Evolutionary conservation across 2,888 invertebrate species (phyloP).

Genomic region (Ennomos fuscantarius): DNA sequence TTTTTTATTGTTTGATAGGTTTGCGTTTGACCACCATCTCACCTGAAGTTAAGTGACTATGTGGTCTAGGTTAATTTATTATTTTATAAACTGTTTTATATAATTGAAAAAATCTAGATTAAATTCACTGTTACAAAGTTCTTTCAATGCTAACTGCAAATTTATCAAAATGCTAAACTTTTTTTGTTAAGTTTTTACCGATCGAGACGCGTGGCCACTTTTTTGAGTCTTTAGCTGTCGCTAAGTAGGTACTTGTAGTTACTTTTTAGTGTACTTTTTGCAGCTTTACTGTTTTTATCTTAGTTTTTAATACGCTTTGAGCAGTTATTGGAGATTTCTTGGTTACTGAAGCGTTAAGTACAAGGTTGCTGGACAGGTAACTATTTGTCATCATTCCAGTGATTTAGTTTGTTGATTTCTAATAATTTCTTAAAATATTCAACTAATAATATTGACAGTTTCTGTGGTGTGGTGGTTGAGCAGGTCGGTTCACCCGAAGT

Average conservation of each 20-base stretch:
- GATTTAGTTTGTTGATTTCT: conserved; percentile 34
- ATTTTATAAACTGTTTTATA: too few relatives aligned
- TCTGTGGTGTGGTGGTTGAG: too few relatives aligned
- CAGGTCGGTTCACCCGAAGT: too few relatives aligned
- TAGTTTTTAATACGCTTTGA: conserved; percentile 41
- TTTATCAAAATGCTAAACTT: conserved; percentile 5
- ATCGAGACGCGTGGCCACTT: conserved; percentile 38
- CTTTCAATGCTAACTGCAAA: conserved; percentile 16
- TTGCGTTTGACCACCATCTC: too few relatives aligned
- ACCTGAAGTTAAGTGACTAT: too few relatives aligned
- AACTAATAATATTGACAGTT: conserved; percentile 19
- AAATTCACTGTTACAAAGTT: conserved; percentile 8
- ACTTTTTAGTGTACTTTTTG: conserved; percentile 37
- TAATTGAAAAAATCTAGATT: too few relatives aligned
- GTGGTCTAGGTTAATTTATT: too few relatives aligned
- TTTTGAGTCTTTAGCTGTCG: conserved; percentile 38
- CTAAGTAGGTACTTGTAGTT: conserved; percentile 40
- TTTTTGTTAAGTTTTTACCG: conserved; percentile 25
- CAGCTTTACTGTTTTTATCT: conserved; percentile 13
- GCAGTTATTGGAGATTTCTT: conserved; percentile 60
- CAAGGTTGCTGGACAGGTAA: conserved; percentile 69
- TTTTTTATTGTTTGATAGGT: too few relatives aligned
- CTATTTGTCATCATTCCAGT: conserved; percentile 32
- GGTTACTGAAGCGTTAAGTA: conserved; percentile 68
- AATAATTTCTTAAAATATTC: conserved; percentile 7